Evolutionary conservation across 2,797 vertebrate genomes (phyloP), one percentile per base, ranked within the genome.

Genomic region (Toxotes lorentzi): DNA sequence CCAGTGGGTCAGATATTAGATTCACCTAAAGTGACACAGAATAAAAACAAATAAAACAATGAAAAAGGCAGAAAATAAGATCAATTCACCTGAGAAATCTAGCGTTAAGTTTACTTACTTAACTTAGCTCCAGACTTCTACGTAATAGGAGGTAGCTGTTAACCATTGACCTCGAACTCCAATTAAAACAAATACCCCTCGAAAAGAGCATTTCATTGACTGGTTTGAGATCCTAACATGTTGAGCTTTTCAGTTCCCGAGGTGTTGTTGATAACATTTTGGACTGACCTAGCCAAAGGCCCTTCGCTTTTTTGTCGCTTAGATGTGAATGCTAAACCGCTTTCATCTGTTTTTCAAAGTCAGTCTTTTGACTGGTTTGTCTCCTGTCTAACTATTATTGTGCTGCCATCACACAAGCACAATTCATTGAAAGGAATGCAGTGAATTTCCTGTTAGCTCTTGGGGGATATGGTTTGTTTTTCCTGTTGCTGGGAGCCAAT

Each of bases 371-470:
- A 92, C 89, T 79, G 75, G 82, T 85, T 87, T 87, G 83, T 91
- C 88, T 93, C 88, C 86, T 90, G 85, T 79, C 78, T 90, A 53
- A 90, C 84, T 91, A 85, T 92, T 89, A 94, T 91, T 94, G 92
- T 92, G 91, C 88, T 84, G 86, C 89, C 88, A 87, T 94, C 88
- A 90, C 88, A 90, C 87, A 71, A 86, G 86, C 90, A 88, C 90
- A 91, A 94, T 93, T 92, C 90, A 93, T 88, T 82, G 83, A 89
- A 91, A 95, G 93, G 94, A 95, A 96, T 96, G 94, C 77, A 40
- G 85, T 85, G 92, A 95, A 96, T 96, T 96, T 96, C 95, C 95
- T 95, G 95, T 95, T 95, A 92, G 93, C 93, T 95, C 94, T 94
- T 93, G 87, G 92, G 95, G 94, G 95, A 94, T 94, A 92, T 95